Conservation (phyloP, 2,113 vertebrate genomes). For the Lutjanus erythropterus region DNA sequence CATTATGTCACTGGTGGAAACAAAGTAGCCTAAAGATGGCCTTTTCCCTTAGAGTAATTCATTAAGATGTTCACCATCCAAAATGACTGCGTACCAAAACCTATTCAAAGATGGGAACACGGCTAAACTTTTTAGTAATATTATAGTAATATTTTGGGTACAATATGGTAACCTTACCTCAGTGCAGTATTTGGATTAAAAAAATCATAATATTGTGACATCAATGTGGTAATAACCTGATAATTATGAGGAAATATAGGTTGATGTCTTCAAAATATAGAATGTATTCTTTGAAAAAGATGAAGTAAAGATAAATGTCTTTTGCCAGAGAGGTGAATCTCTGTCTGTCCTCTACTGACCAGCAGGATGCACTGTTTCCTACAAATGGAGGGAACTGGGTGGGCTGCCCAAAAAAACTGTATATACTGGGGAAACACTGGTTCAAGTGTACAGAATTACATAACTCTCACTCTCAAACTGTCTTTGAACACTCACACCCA, state of each 20-base stretch:
- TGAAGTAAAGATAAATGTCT: not conserved
- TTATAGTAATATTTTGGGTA: no score
- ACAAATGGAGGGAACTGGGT: not conserved
- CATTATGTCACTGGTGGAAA: not conserved
- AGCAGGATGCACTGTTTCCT: conserved; percentile 30
- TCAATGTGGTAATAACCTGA: no score
- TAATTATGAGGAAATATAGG: no score
- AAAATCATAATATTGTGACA: no score
- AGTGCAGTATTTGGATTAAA: no score
- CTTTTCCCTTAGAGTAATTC: not conserved
- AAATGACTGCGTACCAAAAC: no score
- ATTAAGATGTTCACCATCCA: not conserved
- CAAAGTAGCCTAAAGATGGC: not conserved
- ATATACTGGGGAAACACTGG: not conserved
- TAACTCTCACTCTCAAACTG: not conserved
- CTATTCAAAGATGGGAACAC: no score
- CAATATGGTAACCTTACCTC: no score
- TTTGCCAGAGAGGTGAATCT: not conserved
- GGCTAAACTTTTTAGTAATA: no score
- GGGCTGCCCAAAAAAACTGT: not conserved
- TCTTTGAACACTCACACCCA: conserved; percentile 21
- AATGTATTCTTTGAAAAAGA: not conserved
- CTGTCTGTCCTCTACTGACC: not conserved
- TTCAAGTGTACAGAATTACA: not conserved
- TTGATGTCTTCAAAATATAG: no score